phyloP scores from a whole-genome alignment of 2,888 invertebrate species.

The Hydroisotoma schaefferi region DNA sequence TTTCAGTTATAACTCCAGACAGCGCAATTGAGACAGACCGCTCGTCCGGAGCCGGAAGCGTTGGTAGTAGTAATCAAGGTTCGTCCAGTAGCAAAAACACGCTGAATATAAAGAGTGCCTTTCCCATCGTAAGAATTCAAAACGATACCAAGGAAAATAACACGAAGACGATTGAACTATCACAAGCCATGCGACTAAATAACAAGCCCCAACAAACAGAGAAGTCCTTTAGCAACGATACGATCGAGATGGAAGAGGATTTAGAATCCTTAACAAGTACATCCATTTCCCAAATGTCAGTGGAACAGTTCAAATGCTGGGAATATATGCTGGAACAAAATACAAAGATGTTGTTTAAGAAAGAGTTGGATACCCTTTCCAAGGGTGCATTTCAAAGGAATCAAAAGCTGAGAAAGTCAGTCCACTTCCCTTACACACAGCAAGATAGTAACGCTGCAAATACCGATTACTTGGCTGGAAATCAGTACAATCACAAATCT shows the following conservation, averaged over 20 bases:
- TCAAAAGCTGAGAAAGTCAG: slow-evolving; percentile 44
- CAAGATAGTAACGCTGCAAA: slow-evolving; percentile 53
- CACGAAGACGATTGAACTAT: neutral
- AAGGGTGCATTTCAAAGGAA: slow-evolving; percentile 47
- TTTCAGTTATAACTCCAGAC: slow-evolving; percentile 47
- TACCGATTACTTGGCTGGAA: slow-evolving; percentile 53
- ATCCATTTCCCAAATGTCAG: slow-evolving; percentile 61
- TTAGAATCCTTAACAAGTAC: slow-evolving; percentile 44
- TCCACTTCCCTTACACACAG: slow-evolving; percentile 43
- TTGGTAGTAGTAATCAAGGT: slow-evolving; percentile 21
- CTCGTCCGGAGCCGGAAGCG: slow-evolving; percentile 38
- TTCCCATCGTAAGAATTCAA: neutral
- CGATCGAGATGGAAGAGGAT: slow-evolving; percentile 36
- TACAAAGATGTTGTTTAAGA: slow-evolving; percentile 80
- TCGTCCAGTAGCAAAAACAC: slow-evolving; percentile 13
- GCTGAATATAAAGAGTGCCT: neutral
- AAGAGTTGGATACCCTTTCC: slow-evolving; percentile 76
- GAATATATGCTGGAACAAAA: slow-evolving; percentile 90
- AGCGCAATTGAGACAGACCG: slow-evolving; percentile 48
- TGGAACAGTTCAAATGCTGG: slow-evolving; percentile 89
- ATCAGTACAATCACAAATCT: slow-evolving; percentile 46
- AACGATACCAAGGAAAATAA: slow-evolving; percentile 2
- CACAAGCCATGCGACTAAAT: neutral
- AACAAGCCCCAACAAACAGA: neutral
- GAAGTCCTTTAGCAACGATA: neutral